Conservation (phyloP, 2,113 vertebrate species). For the Herpetotheres cachinnans region DNA sequence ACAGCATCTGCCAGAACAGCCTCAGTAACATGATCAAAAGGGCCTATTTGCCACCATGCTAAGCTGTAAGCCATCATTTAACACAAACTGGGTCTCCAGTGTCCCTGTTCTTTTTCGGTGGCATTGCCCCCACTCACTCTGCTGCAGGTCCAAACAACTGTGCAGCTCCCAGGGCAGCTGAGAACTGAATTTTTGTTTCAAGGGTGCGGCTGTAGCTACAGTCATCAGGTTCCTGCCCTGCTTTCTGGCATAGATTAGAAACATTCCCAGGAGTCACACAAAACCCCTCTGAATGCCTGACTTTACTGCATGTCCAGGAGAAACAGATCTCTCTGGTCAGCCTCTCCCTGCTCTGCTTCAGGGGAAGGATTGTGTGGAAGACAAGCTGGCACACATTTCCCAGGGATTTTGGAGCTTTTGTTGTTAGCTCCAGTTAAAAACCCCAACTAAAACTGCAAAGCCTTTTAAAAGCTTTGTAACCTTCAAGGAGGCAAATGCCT, state of each 20-base stretch:
- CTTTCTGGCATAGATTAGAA: not conserved
- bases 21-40: not conserved
- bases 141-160: not conserved
- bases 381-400: not conserved
- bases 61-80: not conserved
- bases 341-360: not conserved
- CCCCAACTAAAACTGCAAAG: not conserved
- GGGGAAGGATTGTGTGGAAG: not conserved
- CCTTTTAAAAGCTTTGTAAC: not conserved
- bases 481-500: not conserved
- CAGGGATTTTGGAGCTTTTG: not conserved
- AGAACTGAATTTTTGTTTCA: not conserved
- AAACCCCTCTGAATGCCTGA: not conserved
- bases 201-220: not conserved
- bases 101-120: rapidly evolving
- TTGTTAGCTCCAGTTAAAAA: not conserved
- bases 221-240: not conserved
- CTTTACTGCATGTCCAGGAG: not conserved
- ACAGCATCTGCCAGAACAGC: not conserved
- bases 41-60: not conserved
- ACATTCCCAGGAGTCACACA: not conserved
- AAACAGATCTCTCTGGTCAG: not conserved
- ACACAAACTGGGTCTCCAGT: not conserved
- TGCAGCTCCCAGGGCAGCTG: not conserved
- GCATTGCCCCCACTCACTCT: not conserved